Base-by-base conservation (phyloP, 2,888 invertebrate genomes). In the Siphlonurus alternatus region DNA sequence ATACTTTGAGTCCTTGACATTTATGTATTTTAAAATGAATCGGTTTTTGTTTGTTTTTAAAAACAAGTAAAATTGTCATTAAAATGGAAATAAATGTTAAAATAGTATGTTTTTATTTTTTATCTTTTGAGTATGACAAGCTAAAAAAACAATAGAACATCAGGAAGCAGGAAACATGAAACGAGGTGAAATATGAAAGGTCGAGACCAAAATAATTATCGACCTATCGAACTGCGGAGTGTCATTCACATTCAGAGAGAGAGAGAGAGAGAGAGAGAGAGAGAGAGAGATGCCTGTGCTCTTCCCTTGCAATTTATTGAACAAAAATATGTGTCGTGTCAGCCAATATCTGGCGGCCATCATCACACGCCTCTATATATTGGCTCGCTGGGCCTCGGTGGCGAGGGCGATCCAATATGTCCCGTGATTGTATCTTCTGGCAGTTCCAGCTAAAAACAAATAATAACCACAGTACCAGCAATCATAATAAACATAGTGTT, bases 81-180 rank as follows among this genome's bases (percentile, higher is more conserved):
- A n/a, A n/a, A n/a, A n/a, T n/a, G n/a, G n/a, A n/a, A n/a, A n/a
- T n/a, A n/a, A n/a, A n/a, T n/a, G n/a, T n/a, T n/a, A n/a, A n/a
- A n/a, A n/a, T n/a, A n/a, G 38, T 38, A 5, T 10, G 5, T 38
- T 38, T 38, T 38, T 38, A 15, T 38, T 38, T 38, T 10, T 38
- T 15, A 10, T 38, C 15, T 38, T 38, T 5, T 38, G 15, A 38
- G 15, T 10, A 38, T 38, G 38, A 10, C 38, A 38, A 38, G 38
- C 15, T 38, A 38, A 5, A 56, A 56, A 56, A 56, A 56, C 56
- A 56, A 56, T 56, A 56, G 56, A 56, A 22, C 5, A 56, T 56
- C 7, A 56, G 56, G 56, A 56, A 56, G n/a, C 56, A n/a, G 56
- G 56, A 56, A 56, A 56, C n/a, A n/a, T 22, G 56, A n/a, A 56